A percentile compares a stretch with the other conserved stretches of the same genome.
phyloP scores from a whole-genome alignment of 2,797 vertebrate species.

The Megaceryle alcyon region DNA sequence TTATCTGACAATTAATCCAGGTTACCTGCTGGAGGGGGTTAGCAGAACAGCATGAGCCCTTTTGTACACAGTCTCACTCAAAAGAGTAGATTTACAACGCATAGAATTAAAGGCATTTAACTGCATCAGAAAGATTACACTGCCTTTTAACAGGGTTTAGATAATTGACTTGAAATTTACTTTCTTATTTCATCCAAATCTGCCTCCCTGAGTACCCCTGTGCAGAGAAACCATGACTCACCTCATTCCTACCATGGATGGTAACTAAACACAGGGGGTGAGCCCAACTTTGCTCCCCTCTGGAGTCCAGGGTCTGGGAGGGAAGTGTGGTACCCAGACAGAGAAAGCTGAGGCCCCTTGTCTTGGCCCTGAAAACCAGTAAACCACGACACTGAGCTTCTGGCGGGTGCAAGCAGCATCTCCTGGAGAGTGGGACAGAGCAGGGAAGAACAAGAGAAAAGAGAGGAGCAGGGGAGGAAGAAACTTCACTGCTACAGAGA shows the following conservation, averaged over 20 bases:
- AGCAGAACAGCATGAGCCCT: not conserved
- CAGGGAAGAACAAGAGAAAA: not conserved
- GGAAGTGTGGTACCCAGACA: accelerated
- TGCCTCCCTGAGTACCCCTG: not conserved
- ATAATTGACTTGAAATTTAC: not conserved
- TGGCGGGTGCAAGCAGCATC: not conserved
- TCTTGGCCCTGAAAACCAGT: not conserved
- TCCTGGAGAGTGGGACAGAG: not conserved
- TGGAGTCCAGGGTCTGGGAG: accelerated
- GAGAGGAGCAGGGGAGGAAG: not conserved
- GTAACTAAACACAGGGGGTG: accelerated
- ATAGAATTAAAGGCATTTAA: not conserved
- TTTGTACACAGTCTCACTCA: not conserved
- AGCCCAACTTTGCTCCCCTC: accelerated
- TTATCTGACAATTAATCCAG: not conserved
- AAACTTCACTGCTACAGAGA: not conserved
- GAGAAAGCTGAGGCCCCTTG: accelerated
- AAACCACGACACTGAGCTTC: accelerated
- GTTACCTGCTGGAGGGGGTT: not conserved
- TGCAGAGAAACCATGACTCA: not conserved
- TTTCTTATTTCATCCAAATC: not conserved
- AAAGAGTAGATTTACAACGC: accelerated
- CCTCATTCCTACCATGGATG: not conserved
- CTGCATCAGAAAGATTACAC: not conserved
- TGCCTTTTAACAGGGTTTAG: not conserved